Evolutionary conservation across 2,797 vertebrate genomes (phyloP), one percentile per base, ranked within the genome.

Genomic region (Craterocephalus amniculus): DNA sequence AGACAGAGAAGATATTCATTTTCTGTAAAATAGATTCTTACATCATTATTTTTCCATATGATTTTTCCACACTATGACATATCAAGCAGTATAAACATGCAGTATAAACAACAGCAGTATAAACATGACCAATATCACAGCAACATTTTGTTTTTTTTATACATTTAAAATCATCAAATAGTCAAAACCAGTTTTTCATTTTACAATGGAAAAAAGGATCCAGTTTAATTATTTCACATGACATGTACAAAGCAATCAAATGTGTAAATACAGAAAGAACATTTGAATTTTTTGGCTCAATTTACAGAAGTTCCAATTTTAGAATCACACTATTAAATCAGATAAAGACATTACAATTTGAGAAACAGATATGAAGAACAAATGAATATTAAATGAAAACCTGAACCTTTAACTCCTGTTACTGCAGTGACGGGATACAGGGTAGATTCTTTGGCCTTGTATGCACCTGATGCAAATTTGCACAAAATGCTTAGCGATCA

Each of bases 201-300:
- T n/a, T 45, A 45, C 20, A 45, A 2, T 16, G 14, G 4, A 40
- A 40, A 40, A 38, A 38, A 40, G 36, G 32, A 34, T 4, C 36
- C 38, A 18, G 16, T 65, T 55, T 31, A 40, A 16, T 22, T n/a
- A 65, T 65, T 49, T 22, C n/a, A 6, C 55, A 40, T 65, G 4
- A 43, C 40, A 56, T 54, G 34, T 22, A 65, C 36, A 40, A 11
- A 51, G 31, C 18, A 32, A 24, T 27, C 14, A 36, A 54, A 54
- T 29, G 8, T 22, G 45, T 10, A 49, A 11, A 22, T 22, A 29
- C 0, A 4, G 27, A 38, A 26, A 27, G 27, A 18, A 26, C 20
- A 13, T 40, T 12, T 20, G 27, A 29, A 18, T 49, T 55, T 29
- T 29, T 8, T 65, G 35, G 38, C 24, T 1, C 4, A 27, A 22